These are phyloP conservation scores for Neoscelio sp. DNA, from an alignment of 2,888 invertebrate genomes.

Conservation along the genomic window DNA sequence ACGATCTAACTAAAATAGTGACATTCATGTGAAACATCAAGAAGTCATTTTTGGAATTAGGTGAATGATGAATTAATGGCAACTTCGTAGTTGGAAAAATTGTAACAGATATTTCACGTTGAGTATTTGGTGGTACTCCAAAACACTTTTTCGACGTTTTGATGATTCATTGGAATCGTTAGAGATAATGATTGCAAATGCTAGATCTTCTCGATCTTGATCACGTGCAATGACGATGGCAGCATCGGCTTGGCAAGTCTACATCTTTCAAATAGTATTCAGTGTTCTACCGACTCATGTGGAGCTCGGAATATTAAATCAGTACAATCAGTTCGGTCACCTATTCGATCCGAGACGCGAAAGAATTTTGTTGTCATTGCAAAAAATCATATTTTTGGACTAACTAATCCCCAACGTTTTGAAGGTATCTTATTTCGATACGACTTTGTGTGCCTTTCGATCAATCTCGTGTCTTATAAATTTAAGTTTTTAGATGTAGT, in stretches of 20 bases:
- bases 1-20: no score
- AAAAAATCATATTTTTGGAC: slow-evolving; percentile 23
- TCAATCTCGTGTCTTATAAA: not conserved
- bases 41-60: no score
- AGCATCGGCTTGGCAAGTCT: slow-evolving; percentile 43
- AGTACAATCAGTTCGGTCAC: slow-evolving; percentile 27
- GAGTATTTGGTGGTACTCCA: no score
- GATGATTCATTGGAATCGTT: slow-evolving; percentile 29
- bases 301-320: slow-evolving; percentile 40
- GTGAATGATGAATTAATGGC: no score
- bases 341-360: slow-evolving; percentile 18
- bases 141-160: no score
- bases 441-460: not conserved
- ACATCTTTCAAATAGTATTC: slow-evolving; percentile 48
- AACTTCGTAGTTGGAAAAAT: no score
- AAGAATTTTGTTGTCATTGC: slow-evolving; percentile 5
- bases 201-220: slow-evolving; percentile 51
- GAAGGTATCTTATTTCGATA: slow-evolving; percentile 18
- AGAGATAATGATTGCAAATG: slow-evolving; percentile 26
- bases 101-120: no score
- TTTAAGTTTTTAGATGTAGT: not conserved
- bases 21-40: no score
- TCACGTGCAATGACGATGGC: slow-evolving; percentile 55
- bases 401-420: slow-evolving; percentile 20
- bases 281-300: slow-evolving; percentile 41